A percentile compares a stretch with the other conserved stretches of the same genome.
phyloP scores from a whole-genome alignment of 2,797 vertebrate genomes.

The Brachymystax lenok region DNA sequence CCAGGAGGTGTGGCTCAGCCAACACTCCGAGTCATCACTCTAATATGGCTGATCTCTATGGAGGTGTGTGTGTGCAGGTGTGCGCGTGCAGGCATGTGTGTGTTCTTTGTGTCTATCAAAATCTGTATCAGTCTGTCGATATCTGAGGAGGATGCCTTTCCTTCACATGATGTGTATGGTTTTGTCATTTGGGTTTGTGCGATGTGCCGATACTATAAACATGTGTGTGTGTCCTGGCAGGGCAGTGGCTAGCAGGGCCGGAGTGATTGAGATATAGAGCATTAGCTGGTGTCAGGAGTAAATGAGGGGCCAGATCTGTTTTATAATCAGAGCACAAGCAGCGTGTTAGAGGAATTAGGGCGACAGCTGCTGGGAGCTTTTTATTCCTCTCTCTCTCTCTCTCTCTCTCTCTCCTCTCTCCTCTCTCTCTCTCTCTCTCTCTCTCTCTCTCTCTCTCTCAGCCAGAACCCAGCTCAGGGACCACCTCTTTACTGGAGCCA shows the following conservation, averaged over 20 bases:
- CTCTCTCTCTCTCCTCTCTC: slow-evolving; percentile 43
- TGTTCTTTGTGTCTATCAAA: too few relatives aligned
- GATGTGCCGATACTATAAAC: too few relatives aligned
- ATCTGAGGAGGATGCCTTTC: too few relatives aligned
- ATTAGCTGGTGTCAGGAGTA: slow-evolving; percentile 94
- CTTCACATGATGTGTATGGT: background rate
- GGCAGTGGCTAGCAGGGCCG: slow-evolving; percentile 63
- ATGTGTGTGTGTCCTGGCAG: slow-evolving; percentile 44
- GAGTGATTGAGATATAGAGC: slow-evolving; percentile 87
- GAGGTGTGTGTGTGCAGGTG: background rate
- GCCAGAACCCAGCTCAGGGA: slow-evolving; percentile 76
- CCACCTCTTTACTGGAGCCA: slow-evolving; percentile 78
- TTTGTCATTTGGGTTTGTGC: background rate
- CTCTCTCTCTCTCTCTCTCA: slow-evolving; percentile 43
- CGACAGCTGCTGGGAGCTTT: slow-evolving; percentile 90
- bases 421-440: slow-evolving; percentile 43
- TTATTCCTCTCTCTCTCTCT: slow-evolving; percentile 67
- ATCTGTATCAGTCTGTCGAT: too few relatives aligned
- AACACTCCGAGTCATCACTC: too few relatives aligned
- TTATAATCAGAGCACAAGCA: slow-evolving; percentile 98
- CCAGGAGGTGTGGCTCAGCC: too few relatives aligned
- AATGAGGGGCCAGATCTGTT: slow-evolving; percentile 96
- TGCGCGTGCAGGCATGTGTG: background rate
- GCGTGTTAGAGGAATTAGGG: slow-evolving; percentile 94
- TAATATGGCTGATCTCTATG: background rate